These are phyloP conservation scores for Mimumesa dahlbomi DNA, from an alignment of 2,888 invertebrate species.

Conservation along the genomic window DNA sequence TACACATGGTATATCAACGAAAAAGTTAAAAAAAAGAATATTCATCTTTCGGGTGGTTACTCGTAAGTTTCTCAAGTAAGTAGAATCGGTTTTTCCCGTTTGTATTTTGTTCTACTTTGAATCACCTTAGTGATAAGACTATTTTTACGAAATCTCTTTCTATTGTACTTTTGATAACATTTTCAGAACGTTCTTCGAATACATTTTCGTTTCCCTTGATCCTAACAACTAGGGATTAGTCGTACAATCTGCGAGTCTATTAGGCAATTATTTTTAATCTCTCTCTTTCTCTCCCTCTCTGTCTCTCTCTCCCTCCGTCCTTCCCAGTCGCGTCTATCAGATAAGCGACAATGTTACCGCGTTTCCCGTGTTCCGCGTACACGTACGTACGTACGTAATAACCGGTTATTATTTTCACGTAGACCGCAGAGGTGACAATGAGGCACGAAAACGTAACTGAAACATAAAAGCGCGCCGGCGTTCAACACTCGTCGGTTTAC, in stretches of 20 bases:
- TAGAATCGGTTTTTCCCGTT: no score
- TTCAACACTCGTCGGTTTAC: neutral
- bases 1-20: no score
- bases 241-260: conserved; percentile 6
- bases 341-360: neutral
- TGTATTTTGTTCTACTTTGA: no score
- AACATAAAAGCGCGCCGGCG: conserved; percentile 8
- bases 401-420: conserved; percentile 33
- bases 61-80: neutral
- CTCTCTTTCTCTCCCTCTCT: conserved; percentile 4
- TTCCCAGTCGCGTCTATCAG: neutral
- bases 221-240: neutral
- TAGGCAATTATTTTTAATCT: conserved; percentile 10
- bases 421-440: conserved; percentile 12
- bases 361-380: no score
- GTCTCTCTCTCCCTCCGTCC: neutral
- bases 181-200: no score
- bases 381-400: conserved; percentile 15
- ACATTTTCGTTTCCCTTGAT: no score
- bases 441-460: conserved; percentile 11
- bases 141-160: neutral
- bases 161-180: neutral
- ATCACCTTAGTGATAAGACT: neutral
- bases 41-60: no score
- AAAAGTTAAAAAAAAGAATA: no score